Evolutionary conservation across 2,888 invertebrate genomes (phyloP), one percentile per base, ranked within the genome.

Genomic region (Empis stercorea): DNA sequence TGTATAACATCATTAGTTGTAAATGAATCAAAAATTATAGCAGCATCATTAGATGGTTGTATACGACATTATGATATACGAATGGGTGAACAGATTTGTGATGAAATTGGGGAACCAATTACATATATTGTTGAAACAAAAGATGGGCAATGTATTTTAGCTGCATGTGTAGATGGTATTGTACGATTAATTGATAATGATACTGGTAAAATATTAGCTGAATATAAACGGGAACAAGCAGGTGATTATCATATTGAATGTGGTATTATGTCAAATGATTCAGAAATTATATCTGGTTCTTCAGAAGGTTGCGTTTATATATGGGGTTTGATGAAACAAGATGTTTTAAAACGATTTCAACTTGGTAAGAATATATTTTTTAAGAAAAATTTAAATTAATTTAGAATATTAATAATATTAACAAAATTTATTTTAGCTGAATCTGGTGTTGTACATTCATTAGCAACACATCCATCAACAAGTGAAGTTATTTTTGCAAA

Each of bases 91-190:
- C 73, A 95, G 63, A 75, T 78, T 47, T 76, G 81, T 2, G 96
- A 97, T 68, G 87, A 82, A 62, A 75, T 94, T 44, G 92, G 91
- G 53, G 84, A 81, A 52, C 74, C 94, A 3, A 76, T 95, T 2
- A 91, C 91, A 0, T 86, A 80, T 61, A 84, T 87, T 1, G 80
- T 76, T 51, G 78, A 95, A 56, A 94, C 95, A 0, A 79, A 85
- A 55, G 99, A 99, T 66, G 88, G 87, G 1, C 95, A 96, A 61
- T 97, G 97, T 62, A 74, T 88, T 50, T 72, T 99, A 15, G 76
- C 82, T 2, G 87, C 91, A 56, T 87, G 91, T 55, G 78, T 87
- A 7, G 92, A 95, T 65, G 84, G 80, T 55, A 76, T 79, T 1
- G 72, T 97, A 2, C 80, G 86, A 59, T 73, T 99, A 44, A 76